Evolutionary conservation across 2,888 invertebrate genomes (phyloP), one percentile per base, ranked within the genome.

Genomic region (Boloria selene): DNA sequence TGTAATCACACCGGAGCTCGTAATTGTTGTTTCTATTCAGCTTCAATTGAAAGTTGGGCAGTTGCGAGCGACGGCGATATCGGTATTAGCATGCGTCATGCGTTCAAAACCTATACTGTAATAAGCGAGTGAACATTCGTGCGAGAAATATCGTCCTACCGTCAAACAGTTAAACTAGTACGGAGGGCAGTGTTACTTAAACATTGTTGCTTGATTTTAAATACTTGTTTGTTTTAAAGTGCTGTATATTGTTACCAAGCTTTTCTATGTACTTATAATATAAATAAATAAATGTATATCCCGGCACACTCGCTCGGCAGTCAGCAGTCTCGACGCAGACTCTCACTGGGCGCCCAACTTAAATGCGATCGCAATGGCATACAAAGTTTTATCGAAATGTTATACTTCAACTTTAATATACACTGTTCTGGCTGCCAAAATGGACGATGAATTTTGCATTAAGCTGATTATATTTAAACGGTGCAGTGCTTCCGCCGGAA

Each of bases 1-100:
- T 47, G 54, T 62, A 56, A 63, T 56, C 63, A 51, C 55, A 56
- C 49, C 26, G 42, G 50, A 56, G 16, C 26, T 56, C 42, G 42
- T 56, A 56, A 63, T 50, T 56, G 63, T 56, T 55, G 63, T 63
- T 63, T 42, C 63, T 44, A 50, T 63, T 49, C 56, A 56, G 50
- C 50, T 55, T 16, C 63, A 50, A 56, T 56, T 56, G 63, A 51
- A 63, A 63, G 56, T 63, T 56, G 26, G 63, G 16, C 62, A 55
- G 49, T 17, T 38, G 22, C n/a, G 18, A 52, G 53, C 47, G 22
- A 45, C 14, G 13, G 38, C 61, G 53, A 58, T 58, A 47, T 45
- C 53, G 44, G 44, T 54, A 55, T 54, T 61, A 62, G 38, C 62
- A 63, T 62, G 55, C 55, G 38, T 63, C 62, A 55, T 55, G 49